Evolutionary conservation across 2,113 vertebrate species (phyloP).

Genomic region (Sphyrna mokarran): DNA sequence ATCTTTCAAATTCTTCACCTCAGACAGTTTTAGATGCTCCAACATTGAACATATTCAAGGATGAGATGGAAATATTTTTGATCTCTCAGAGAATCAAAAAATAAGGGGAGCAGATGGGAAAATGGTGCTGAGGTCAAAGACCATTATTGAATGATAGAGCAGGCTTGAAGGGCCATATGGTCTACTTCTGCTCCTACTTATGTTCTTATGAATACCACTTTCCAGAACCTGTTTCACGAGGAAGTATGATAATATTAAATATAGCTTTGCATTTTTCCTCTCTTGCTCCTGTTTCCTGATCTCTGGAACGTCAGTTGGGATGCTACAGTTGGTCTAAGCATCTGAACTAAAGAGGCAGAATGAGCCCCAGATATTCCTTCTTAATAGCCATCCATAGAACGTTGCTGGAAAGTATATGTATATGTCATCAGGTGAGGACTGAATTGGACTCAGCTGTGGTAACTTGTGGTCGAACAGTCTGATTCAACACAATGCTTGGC

Average conservation of each 20-base stretch:
- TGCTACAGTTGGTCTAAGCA: not conserved
- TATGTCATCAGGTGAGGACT: not conserved
- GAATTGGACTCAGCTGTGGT: not conserved
- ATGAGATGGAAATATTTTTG: too few species aligned
- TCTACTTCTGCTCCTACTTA: too few species aligned
- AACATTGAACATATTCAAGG: too few species aligned
- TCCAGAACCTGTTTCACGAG: not conserved
- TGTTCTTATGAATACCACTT: not conserved
- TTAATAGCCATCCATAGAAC: not conserved
- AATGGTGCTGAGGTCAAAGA: too few species aligned
- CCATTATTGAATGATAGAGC: too few species aligned
- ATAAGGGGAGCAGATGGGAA: too few species aligned
- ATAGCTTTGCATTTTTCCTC: not conserved
- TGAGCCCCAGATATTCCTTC: not conserved
- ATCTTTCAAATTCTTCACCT: too few species aligned
- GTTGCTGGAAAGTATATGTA: not conserved
- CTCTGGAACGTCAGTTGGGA: too few species aligned
- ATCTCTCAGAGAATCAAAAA: too few species aligned
- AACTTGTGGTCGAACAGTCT: too few species aligned
- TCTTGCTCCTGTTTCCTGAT: not conserved
- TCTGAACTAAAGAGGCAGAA: not conserved
- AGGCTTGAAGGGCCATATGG: too few species aligned
- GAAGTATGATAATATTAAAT: not conserved
- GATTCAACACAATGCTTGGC: not conserved
- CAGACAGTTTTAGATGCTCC: too few species aligned